phyloP scores from a whole-genome alignment of 30 jellyfish, hydroid and myxozoan genomes.

The Aurelia coerulea region DNA sequence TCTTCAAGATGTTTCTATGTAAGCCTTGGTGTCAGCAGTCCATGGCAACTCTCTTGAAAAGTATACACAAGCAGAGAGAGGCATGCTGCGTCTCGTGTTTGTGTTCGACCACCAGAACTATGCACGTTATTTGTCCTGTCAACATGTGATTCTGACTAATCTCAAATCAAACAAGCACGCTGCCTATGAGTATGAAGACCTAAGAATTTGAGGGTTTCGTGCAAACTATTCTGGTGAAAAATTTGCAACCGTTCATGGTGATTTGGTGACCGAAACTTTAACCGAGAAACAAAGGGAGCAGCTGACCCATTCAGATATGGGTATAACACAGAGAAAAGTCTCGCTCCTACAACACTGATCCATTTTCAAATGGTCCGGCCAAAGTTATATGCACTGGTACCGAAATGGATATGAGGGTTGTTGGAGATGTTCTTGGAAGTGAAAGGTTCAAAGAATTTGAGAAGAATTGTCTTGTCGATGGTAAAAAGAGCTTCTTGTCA shows the following conservation, averaged over 20 bases:
- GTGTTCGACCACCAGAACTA: too few species aligned
- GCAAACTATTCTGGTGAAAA: conserved; percentile 13
- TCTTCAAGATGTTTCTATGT: neutral
- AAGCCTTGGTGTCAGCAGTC: too few species aligned
- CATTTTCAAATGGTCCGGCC: too few species aligned
- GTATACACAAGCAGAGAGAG: neutral
- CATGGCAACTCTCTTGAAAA: neutral
- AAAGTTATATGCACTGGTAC: too few species aligned
- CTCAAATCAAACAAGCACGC: conserved; percentile 5
- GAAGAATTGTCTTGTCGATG: neutral
- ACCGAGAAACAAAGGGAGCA: conserved; percentile 22
- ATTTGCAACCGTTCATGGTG: conserved; percentile 14
- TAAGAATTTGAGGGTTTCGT: neutral
- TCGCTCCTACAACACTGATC: conserved; percentile 1
- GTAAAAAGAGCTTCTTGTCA: neutral
- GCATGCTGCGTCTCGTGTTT: neutral
- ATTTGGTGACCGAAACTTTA: conserved; percentile 2
- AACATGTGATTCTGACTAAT: neutral
- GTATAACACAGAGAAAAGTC: neutral
- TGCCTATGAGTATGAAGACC: conserved; percentile 6
- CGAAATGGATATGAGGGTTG: too few species aligned
- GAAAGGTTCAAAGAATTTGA: too few species aligned
- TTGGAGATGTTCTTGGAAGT: neutral
- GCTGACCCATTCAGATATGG: conserved; percentile 25
- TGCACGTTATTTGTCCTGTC: neutral